Percentiles rank a stretch among this genome's conserved stretches.
These are phyloP conservation scores for Galerucella pusilla DNA, from an alignment of 2,888 invertebrate genomes.

Conservation along the genomic window DNA sequence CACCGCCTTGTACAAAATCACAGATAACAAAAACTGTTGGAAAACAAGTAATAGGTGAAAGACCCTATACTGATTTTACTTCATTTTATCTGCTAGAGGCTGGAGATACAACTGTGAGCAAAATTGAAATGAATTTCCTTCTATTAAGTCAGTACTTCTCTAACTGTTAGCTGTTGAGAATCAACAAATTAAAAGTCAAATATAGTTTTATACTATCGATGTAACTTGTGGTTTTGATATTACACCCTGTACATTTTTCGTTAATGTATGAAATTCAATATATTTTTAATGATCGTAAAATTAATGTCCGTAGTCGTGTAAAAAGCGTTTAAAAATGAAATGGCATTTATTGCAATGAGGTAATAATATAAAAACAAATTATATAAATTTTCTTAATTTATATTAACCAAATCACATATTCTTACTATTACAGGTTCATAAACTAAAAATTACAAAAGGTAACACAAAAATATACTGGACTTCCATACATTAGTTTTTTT, in stretches of 20 bases:
- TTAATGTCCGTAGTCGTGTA: background rate
- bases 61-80: too few species aligned
- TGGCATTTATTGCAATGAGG: background rate
- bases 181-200: background rate
- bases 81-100: too few species aligned
- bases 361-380: background rate
- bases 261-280: constrained; percentile 9
- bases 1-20: too few species aligned
- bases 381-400: background rate
- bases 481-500: constrained; percentile 9
- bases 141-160: too few species aligned
- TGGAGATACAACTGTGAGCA: too few species aligned
- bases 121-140: too few species aligned
- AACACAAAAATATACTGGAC: constrained; percentile 11
- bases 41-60: too few species aligned
- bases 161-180: background rate
- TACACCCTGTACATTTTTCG: background rate
- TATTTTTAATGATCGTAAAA: background rate
- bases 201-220: background rate
- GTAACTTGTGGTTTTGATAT: background rate
- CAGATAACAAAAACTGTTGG: too few species aligned
- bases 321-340: constrained; percentile 1
- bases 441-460: constrained; percentile 4
- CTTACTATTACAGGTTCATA: background rate
- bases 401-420: constrained; percentile 3